Evolutionary conservation across 2,888 invertebrate species (phyloP).

Genomic region (Aphidius colemani): DNA sequence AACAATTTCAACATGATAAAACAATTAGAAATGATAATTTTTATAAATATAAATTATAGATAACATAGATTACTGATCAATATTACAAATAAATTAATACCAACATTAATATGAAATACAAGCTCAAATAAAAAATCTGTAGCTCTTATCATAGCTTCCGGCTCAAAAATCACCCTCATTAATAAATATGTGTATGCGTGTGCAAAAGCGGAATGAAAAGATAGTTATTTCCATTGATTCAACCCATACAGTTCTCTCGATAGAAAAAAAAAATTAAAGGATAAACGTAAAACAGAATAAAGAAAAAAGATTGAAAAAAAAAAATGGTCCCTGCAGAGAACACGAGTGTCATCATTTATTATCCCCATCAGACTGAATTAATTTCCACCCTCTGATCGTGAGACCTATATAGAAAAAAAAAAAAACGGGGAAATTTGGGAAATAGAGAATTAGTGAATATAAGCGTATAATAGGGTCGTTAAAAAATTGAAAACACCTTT

Average conservation of each 20-base stretch:
- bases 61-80: too few relatives aligned
- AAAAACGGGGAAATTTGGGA: too few relatives aligned
- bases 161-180: constrained; percentile 30
- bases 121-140: not conserved
- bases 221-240: constrained; percentile 16
- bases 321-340: not conserved
- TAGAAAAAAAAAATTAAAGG: constrained; percentile 7
- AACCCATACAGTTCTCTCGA: constrained; percentile 9
- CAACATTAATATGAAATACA: too few relatives aligned
- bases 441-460: too few relatives aligned
- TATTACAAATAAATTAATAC: too few relatives aligned
- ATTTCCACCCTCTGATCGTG: constrained; percentile 1
- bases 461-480: too few relatives aligned
- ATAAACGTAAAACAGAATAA: not conserved
- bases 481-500: too few relatives aligned
- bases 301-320: constrained; percentile 1
- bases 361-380: constrained; percentile 21
- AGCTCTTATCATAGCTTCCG: constrained; percentile 26
- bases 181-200: constrained; percentile 26
- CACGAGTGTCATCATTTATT: constrained; percentile 19
- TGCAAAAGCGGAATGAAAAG: constrained; percentile 23
- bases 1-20: too few relatives aligned
- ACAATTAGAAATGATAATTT: too few relatives aligned
- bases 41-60: too few relatives aligned
- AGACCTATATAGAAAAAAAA: not conserved